These are phyloP conservation scores for Myotis myotis DNA, from an alignment of 2,797 vertebrate genomes.

Conservation along the genomic window DNA sequence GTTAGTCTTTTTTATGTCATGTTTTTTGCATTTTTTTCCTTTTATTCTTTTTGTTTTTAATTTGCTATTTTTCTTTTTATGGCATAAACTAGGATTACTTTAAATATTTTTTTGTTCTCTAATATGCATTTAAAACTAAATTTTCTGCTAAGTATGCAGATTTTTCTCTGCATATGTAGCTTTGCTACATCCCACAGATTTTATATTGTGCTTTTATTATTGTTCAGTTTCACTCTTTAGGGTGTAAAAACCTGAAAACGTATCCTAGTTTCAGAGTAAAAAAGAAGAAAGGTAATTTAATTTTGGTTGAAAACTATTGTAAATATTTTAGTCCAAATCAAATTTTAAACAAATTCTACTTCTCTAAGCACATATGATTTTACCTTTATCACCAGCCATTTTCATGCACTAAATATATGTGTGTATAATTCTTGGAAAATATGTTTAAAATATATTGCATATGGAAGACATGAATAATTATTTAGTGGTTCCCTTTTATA, in stretches of 20 bases:
- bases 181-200: background rate
- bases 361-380: background rate
- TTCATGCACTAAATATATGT: background rate
- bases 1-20: background rate
- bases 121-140: background rate
- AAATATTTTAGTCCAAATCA: background rate
- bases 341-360: background rate
- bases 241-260: background rate
- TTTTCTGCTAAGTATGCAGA: background rate
- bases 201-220: background rate
- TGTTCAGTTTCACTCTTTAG: background rate
- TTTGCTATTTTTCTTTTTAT: background rate
- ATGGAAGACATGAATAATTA: background rate
- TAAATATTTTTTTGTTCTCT: constrained; percentile 10
- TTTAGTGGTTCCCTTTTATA: background rate
- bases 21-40: background rate
- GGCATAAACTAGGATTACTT: background rate
- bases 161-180: background rate
- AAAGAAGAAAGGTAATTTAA: background rate
- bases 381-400: background rate
- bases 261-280: background rate
- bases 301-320: background rate
- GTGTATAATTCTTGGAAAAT: background rate
- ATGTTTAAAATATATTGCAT: background rate
- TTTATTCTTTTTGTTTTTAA: constrained; percentile 33